These are phyloP conservation scores for Columbina picui DNA, from an alignment of 2,113 vertebrate genomes.

Conservation along the genomic window DNA sequence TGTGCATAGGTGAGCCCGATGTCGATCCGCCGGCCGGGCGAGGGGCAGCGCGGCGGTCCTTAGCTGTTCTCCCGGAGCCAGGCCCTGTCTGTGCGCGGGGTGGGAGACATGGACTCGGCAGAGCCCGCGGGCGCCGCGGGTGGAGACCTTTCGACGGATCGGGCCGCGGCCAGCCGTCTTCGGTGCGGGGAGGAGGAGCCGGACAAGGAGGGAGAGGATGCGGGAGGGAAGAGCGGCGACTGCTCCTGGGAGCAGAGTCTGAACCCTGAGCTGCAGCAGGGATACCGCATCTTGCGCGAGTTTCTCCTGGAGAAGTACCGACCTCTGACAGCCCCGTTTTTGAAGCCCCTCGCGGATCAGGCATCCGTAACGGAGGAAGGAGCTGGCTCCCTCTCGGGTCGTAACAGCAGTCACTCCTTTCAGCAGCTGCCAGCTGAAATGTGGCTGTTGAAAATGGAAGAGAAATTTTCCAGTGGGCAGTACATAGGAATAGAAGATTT, in stretches of 20 bases:
- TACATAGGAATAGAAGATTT: conserved; percentile 91
- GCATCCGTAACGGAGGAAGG: not conserved
- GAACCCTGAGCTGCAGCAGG: conserved; percentile 90
- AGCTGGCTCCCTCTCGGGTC: not conserved
- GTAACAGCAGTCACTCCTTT: not conserved
- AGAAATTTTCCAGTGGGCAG: conserved; percentile 87
- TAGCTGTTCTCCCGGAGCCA: conserved; percentile 25
- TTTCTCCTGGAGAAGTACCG: conserved; percentile 92
- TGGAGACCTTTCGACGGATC: not conserved
- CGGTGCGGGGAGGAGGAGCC: not conserved
- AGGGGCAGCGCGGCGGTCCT: not conserved
- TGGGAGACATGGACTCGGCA: conserved; percentile 40
- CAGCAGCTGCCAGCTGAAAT: conserved; percentile 62
- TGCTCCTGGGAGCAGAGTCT: conserved; percentile 76
- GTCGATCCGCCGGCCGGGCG: not conserved
- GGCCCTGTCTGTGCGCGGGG: not conserved
- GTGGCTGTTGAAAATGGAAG: conserved; percentile 87
- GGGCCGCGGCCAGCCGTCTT: not conserved
- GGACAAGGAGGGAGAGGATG: conserved; percentile 7
- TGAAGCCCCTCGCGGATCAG: conserved; percentile 72
- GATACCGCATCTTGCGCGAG: conserved; percentile 86
- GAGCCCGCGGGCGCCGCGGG: conserved; percentile 6
- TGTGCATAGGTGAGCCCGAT: not conserved
- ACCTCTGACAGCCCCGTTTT: conserved; percentile 84
- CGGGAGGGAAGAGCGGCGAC: not conserved